Percentiles rank a stretch among this genome's conserved stretches.
Evolutionary conservation across 2,888 invertebrate genomes (phyloP).

Genomic region (Rhimphoctona megacephalus): DNA sequence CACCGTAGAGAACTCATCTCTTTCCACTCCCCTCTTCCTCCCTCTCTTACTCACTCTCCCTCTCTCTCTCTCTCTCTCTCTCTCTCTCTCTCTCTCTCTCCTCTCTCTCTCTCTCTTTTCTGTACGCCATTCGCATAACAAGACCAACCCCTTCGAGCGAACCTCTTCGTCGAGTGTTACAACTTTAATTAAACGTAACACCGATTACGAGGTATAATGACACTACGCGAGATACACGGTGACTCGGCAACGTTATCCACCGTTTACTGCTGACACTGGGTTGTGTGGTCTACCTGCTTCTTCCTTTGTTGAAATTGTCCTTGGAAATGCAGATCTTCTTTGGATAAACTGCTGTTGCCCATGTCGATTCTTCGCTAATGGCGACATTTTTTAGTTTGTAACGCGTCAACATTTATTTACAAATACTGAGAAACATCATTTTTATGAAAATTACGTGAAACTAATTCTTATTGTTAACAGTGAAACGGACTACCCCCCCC

Average conservation of each 20-base stretch:
- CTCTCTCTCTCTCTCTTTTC: constrained; percentile 51
- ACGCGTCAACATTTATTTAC: neutral
- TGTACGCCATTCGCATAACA: constrained; percentile 71
- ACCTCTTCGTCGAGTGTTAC: constrained; percentile 72
- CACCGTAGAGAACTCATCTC: constrained; percentile 54
- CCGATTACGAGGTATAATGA: constrained; percentile 68
- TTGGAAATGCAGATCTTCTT: constrained; percentile 39
- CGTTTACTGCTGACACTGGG: constrained; percentile 52
- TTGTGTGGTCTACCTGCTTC: constrained; percentile 18
- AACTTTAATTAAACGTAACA: constrained; percentile 81
- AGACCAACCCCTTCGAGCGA: constrained; percentile 63
- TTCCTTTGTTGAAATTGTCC: constrained; percentile 46
- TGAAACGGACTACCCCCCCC: neutral
- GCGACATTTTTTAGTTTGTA: neutral
- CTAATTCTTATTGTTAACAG: neutral
- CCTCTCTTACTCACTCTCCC: constrained; percentile 15
- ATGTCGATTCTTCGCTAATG: constrained; percentile 3
- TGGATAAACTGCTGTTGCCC: constrained; percentile 44
- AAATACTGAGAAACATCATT: neutral
- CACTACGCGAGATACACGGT: constrained; percentile 58
- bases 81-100: constrained; percentile 43
- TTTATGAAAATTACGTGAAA: neutral
- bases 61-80: constrained; percentile 49
- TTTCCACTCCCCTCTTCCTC: constrained; percentile 15
- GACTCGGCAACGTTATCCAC: constrained; percentile 53